A percentile compares a stretch with the other conserved stretches of the same genome.
Evolutionary conservation across 1,140 invertebrate genomes (phyloP).

Genomic region (Temnothorax nylanderi): DNA sequence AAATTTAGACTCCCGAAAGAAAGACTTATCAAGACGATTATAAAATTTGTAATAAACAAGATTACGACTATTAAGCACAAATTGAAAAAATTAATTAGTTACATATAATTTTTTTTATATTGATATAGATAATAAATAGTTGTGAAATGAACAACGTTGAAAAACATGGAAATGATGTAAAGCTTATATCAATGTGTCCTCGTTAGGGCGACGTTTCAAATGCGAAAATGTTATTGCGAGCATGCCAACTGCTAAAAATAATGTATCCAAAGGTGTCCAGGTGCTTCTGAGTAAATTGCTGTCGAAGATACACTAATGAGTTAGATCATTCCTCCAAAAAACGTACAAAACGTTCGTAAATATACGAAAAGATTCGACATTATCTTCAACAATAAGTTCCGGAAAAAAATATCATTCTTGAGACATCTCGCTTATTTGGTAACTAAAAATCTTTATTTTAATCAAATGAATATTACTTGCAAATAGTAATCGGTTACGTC

Average conservation of each 20-base stretch:
- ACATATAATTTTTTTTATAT: background rate
- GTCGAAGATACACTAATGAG: background rate
- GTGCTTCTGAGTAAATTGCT: constrained; percentile 6
- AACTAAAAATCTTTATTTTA: background rate
- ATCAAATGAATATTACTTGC: background rate
- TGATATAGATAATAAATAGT: background rate
- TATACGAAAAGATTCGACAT: background rate
- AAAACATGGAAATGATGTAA: background rate
- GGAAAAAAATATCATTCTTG: background rate
- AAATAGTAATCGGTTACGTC: background rate
- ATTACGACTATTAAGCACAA: background rate
- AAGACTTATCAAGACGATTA: background rate
- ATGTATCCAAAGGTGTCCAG: constrained; percentile 3
- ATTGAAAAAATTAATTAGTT: background rate
- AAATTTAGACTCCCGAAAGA: background rate
- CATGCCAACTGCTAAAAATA: constrained; percentile 53
- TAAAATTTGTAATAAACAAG: background rate
- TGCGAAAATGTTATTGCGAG: constrained; percentile 27
- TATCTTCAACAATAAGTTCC: background rate
- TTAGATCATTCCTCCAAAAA: background rate
- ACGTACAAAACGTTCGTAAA: background rate
- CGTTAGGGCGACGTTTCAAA: constrained; percentile 40
- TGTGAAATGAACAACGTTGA: background rate
- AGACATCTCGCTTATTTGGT: background rate
- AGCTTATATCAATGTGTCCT: background rate